Evolutionary conservation across 2,888 invertebrate genomes (phyloP).

Genomic region (Acrocyrtus sp.): DNA sequence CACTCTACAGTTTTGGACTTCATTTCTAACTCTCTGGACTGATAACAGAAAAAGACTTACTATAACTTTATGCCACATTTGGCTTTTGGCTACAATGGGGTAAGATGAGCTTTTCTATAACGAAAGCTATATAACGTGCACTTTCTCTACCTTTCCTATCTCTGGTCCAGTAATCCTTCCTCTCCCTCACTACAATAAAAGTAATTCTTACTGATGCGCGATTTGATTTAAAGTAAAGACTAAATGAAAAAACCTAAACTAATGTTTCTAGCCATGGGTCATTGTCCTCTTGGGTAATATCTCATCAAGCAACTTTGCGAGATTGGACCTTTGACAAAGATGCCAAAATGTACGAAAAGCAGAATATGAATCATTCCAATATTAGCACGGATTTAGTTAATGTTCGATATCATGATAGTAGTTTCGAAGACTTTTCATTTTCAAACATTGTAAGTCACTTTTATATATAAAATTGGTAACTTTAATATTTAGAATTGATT

Average conservation of each 20-base stretch:
- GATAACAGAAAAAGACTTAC: conserved; percentile 59
- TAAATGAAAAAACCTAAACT: background rate
- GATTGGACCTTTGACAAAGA: conserved; percentile 63
- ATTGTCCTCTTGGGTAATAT: conserved; percentile 60
- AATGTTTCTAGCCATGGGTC: conserved; percentile 53
- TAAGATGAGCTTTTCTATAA: conserved; percentile 22
- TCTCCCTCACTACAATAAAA: conserved; percentile 5
- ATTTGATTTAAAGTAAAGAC: background rate
- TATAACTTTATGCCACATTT: conserved; percentile 56
- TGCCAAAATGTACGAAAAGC: conserved; percentile 52
- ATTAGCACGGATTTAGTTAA: conserved; percentile 57
- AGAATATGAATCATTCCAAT: conserved; percentile 51
- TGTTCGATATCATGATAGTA: conserved; percentile 55
- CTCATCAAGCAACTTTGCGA: conserved; percentile 60
- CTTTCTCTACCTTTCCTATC: background rate
- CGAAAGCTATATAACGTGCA: too few species aligned
- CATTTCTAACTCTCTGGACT: conserved; percentile 61
- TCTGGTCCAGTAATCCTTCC: background rate
- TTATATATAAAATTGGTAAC: background rate
- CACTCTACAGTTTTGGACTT: conserved; percentile 58
- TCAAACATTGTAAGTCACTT: conserved; percentile 52
- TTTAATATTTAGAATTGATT: background rate
- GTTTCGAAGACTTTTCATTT: conserved; percentile 58
- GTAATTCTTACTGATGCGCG: too few species aligned
- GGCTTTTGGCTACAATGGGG: conserved; percentile 63